Conservation (phyloP, 2,888 invertebrate species). For the Apoda limacodes region DNA sequence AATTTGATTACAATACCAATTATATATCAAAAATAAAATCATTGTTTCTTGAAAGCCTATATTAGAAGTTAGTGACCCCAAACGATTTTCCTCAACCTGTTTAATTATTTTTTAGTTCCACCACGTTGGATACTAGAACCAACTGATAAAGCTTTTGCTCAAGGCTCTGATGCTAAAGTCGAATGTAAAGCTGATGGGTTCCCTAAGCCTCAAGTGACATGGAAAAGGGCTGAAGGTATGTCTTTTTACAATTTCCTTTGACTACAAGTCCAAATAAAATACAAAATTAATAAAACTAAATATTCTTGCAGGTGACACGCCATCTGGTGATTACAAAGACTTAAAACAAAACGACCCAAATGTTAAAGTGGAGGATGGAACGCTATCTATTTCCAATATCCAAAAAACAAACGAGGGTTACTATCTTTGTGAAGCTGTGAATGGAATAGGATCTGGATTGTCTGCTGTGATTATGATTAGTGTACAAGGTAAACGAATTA, state of each 20-base stretch:
- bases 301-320: slow-evolving; percentile 77
- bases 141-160: slow-evolving; percentile 94
- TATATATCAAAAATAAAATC: too few species aligned
- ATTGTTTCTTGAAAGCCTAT: too few species aligned
- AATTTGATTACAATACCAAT: too few species aligned
- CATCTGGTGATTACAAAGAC: slow-evolving; percentile 90
- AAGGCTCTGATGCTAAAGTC: slow-evolving; percentile 92
- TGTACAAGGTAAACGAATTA: slow-evolving; percentile 80
- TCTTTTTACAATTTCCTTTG: slow-evolving; percentile 19
- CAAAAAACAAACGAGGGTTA: slow-evolving; percentile 95
- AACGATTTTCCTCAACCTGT: too few species aligned
- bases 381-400: slow-evolving; percentile 88
- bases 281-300: background rate
- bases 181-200: slow-evolving; percentile 97
- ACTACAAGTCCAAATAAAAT: background rate
- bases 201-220: slow-evolving; percentile 93
- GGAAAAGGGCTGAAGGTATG: slow-evolving; percentile 95
- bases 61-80: too few species aligned
- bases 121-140: slow-evolving; percentile 97
- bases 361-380: slow-evolving; percentile 94
- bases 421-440: slow-evolving; percentile 95
- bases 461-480: slow-evolving; percentile 94
- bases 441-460: slow-evolving; percentile 94
- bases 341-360: slow-evolving; percentile 90
- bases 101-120: slow-evolving; percentile 93